Evolutionary conservation across 1,140 invertebrate genomes (phyloP).

Genomic region (Argopecten irradians): DNA sequence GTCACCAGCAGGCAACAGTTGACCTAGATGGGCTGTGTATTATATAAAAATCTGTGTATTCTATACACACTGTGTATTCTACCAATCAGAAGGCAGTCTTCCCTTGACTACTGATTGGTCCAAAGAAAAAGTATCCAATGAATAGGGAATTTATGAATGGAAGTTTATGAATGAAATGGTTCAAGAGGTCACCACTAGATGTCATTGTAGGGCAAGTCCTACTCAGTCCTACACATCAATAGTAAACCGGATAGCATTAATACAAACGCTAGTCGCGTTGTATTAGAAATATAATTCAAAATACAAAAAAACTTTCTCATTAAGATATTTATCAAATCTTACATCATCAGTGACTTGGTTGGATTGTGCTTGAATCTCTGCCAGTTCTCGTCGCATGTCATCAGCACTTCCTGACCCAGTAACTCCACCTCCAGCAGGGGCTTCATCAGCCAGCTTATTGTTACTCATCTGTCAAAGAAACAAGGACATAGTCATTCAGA

Average conservation of each 20-base stretch:
- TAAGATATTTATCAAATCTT: constrained; percentile 31
- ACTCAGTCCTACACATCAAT: too few relatives aligned
- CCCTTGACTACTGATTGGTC: background rate
- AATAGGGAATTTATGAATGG: too few relatives aligned
- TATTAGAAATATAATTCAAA: constrained; percentile 13
- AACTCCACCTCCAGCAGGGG: background rate
- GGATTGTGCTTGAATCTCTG: constrained; percentile 91
- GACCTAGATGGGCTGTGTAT: too few relatives aligned
- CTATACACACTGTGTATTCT: too few relatives aligned
- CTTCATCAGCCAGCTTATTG: background rate
- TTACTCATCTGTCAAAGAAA: background rate
- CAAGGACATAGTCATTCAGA: too few relatives aligned
- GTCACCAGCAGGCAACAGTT: too few relatives aligned
- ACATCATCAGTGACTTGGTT: constrained; percentile 90
- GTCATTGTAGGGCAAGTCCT: too few relatives aligned
- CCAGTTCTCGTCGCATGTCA: constrained; percentile 84
- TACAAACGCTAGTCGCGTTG: background rate
- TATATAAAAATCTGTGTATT: too few relatives aligned
- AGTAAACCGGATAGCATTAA: too few relatives aligned
- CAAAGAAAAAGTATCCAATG: background rate
- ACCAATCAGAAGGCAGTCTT: too few relatives aligned
- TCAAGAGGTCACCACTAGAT: too few relatives aligned
- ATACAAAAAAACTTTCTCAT: background rate
- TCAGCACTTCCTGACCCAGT: constrained; percentile 35
- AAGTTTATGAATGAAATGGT: too few relatives aligned